phyloP scores from a whole-genome alignment of 2,888 invertebrate species.

The Synanthedon formicaeformis region DNA sequence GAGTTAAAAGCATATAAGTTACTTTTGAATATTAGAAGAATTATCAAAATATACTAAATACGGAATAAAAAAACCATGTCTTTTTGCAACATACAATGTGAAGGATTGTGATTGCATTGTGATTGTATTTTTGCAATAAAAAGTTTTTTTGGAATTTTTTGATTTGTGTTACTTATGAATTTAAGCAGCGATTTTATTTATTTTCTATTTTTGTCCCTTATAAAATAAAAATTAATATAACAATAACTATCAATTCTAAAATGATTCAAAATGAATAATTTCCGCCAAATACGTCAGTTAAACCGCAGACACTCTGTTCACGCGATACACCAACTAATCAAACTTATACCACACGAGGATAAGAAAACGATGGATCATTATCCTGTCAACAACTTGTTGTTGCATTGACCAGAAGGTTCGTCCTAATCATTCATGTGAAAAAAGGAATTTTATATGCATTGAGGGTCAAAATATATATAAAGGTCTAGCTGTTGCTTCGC shows the following conservation, averaged over 20 bases:
- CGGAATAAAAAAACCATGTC: no score
- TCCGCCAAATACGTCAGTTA: not conserved
- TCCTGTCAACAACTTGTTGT: constrained; percentile 16
- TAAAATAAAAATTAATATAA: not conserved
- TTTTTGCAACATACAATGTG: no score
- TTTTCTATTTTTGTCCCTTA: not conserved
- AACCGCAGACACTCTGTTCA: constrained; percentile 16
- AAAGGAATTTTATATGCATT: not conserved
- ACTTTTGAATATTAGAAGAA: no score
- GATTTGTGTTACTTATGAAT: no score
- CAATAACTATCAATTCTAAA: not conserved
- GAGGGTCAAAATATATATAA: no score
- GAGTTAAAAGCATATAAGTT: no score
- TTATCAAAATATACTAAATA: no score
- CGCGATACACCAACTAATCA: constrained; percentile 9
- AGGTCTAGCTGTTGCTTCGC: no score
- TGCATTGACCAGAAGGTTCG: not conserved
- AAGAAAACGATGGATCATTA: constrained; percentile 17
- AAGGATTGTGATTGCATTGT: no score
- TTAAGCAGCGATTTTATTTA: no score
- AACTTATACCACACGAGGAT: constrained; percentile 8
- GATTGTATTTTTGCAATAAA: no score
- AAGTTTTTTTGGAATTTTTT: no score
- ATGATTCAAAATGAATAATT: not conserved
- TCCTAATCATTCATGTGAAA: not conserved